Evolutionary conservation across 2,113 vertebrate species (phyloP).

Genomic region (Tragelaphus imberbis): DNA sequence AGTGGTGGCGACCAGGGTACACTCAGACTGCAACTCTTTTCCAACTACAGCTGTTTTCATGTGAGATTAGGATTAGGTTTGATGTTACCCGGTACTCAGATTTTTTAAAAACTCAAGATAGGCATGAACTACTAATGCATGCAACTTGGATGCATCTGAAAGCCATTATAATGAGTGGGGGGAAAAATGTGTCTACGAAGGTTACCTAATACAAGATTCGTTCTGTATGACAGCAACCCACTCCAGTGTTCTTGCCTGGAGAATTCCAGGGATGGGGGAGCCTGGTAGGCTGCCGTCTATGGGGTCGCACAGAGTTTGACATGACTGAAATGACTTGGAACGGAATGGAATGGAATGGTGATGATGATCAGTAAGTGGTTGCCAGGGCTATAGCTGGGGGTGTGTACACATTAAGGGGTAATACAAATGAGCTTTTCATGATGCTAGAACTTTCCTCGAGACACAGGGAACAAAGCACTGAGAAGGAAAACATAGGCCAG

Average conservation of each 20-base stretch:
- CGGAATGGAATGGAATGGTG: neutral
- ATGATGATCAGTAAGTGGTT: neutral
- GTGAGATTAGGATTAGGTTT: neutral
- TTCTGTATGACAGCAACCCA: neutral
- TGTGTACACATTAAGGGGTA: neutral
- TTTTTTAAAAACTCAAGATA: neutral
- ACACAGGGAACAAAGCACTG: neutral
- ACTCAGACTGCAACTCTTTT: neutral
- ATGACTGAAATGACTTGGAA: no score
- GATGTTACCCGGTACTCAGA: neutral
- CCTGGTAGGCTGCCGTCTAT: no score
- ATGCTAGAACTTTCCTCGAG: neutral
- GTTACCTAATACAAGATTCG: neutral
- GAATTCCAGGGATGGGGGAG: no score
- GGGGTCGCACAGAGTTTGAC: no score
- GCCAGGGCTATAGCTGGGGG: neutral
- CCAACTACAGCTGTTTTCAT: neutral
- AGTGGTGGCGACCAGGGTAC: rapidly evolving
- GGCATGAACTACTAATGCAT: neutral
- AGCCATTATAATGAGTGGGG: neutral
- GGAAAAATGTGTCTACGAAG: neutral
- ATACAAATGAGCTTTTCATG: neutral
- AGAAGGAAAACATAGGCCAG: neutral
- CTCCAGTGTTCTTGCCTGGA: no score
- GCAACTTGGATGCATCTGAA: neutral